phyloP scores from a whole-genome alignment of 2,797 vertebrate genomes.

The Tragelaphus oryx region DNA sequence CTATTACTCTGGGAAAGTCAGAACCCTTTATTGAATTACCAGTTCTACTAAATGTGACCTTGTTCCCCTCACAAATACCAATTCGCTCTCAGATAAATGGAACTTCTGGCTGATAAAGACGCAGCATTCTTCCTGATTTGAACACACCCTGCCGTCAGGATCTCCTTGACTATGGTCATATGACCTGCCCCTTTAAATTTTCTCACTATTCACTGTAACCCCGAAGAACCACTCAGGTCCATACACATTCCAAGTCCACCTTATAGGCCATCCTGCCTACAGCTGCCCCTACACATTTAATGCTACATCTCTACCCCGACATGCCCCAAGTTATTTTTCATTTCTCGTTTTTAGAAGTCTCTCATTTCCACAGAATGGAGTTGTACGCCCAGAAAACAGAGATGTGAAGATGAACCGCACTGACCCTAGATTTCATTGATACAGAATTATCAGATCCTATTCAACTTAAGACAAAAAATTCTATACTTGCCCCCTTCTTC shows the following conservation, averaged over 20 bases:
- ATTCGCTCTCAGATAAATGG: constrained; percentile 37
- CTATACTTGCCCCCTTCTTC: neutral
- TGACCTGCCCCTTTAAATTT: neutral
- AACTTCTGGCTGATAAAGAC: constrained; percentile 42
- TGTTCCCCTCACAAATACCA: constrained; percentile 46
- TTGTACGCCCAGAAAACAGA: neutral
- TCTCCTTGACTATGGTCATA: neutral
- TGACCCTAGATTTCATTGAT: constrained; percentile 19
- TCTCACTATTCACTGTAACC: constrained; percentile 13
- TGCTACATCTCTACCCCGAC: neutral
- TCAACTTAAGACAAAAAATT: constrained; percentile 43
- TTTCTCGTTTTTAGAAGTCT: constrained; percentile 29
- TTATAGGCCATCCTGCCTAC: neutral
- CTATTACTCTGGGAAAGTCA: constrained; percentile 65
- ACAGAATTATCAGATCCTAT: neutral
- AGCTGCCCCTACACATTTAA: neutral
- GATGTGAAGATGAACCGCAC: neutral
- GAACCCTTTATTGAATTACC: constrained; percentile 70
- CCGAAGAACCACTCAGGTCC: neutral
- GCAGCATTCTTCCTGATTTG: constrained; percentile 23
- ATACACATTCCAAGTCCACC: neutral
- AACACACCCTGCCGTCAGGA: constrained; percentile 30
- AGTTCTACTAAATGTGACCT: constrained; percentile 72
- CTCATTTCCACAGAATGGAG: neutral
- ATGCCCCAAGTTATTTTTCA: neutral